Evolutionary conservation across 2,888 invertebrate genomes (phyloP).

Genomic region (Ophion slaviceki): DNA sequence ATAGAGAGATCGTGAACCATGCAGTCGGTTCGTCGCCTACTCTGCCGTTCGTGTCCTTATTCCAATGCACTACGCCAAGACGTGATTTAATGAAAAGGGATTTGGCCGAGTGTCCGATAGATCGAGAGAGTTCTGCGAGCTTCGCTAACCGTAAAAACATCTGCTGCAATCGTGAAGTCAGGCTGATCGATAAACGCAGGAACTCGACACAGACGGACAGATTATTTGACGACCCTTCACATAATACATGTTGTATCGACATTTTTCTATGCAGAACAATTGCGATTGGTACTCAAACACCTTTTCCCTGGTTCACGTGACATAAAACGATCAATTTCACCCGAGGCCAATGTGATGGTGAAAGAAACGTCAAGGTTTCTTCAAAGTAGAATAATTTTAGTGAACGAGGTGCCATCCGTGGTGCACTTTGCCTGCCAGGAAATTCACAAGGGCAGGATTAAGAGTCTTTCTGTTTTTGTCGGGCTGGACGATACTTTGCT

Average conservation of each 20-base stretch:
- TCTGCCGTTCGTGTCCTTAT: slow-evolving; percentile 62
- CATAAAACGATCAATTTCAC: too few relatives aligned
- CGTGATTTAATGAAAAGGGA: slow-evolving; percentile 62
- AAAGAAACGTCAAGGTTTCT: too few relatives aligned
- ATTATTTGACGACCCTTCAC: not conserved
- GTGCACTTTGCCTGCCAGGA: not conserved
- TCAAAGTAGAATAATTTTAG: too few relatives aligned
- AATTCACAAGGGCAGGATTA: slow-evolving; percentile 10
- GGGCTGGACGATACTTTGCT: not conserved
- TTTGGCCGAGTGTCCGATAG: slow-evolving; percentile 59
- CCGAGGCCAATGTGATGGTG: too few relatives aligned
- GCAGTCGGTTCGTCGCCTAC: slow-evolving; percentile 39
- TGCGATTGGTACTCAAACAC: too few relatives aligned
- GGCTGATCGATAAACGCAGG: not conserved
- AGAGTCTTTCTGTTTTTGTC: slow-evolving; percentile 20
- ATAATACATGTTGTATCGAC: too few relatives aligned
- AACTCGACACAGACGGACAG: not conserved
- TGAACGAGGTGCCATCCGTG: not conserved
- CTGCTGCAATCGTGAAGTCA: not conserved
- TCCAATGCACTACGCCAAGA: slow-evolving; percentile 49
- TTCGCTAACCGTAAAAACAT: not conserved
- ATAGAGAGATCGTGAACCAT: slow-evolving; percentile 58
- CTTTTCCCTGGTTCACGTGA: too few relatives aligned
- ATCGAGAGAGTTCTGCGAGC: slow-evolving; percentile 42
- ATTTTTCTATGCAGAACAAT: too few relatives aligned